Percentiles rank a stretch among this genome's conserved stretches.
These are phyloP conservation scores for Resseliella maxima DNA, from an alignment of 2,888 invertebrate genomes.

Conservation along the genomic window DNA sequence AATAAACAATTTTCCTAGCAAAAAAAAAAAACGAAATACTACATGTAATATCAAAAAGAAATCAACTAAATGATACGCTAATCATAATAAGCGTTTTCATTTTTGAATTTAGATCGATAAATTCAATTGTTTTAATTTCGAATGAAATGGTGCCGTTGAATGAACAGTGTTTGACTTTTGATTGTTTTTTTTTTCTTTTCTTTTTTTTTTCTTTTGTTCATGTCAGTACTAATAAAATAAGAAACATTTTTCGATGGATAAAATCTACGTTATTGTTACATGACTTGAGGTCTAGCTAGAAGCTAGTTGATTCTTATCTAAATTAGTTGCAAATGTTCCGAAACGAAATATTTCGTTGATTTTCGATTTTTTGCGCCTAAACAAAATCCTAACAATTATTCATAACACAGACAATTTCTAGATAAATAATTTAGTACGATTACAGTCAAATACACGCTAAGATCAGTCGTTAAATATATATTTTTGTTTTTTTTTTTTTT, in stretches of 20 bases:
- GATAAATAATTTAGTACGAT: slow-evolving; percentile 22
- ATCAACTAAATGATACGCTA: background rate
- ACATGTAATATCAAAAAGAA: no score
- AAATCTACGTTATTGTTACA: background rate
- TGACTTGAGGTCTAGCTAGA: background rate
- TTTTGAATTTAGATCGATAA: background rate
- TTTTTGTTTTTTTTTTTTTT: no score
- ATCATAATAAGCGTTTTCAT: background rate
- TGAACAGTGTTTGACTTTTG: no score
- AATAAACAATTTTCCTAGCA: background rate
- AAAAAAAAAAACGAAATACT: background rate
- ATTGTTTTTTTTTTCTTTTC: background rate
- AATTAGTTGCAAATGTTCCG: background rate
- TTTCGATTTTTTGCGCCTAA: background rate
- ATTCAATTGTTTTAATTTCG: background rate
- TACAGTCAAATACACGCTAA: background rate
- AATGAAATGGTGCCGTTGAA: no score
- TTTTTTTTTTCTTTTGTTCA: background rate
- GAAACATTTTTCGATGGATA: background rate
- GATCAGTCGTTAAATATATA: slow-evolving; percentile 41
- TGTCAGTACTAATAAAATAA: background rate
- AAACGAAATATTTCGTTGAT: background rate
- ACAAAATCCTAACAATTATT: background rate
- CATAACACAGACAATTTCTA: slow-evolving; percentile 30
- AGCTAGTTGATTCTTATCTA: slow-evolving; percentile 12